Evolutionary conservation across 2,888 invertebrate species (phyloP), one percentile per base, ranked within the genome.

Genomic region (Ceriagrion tenellum): DNA sequence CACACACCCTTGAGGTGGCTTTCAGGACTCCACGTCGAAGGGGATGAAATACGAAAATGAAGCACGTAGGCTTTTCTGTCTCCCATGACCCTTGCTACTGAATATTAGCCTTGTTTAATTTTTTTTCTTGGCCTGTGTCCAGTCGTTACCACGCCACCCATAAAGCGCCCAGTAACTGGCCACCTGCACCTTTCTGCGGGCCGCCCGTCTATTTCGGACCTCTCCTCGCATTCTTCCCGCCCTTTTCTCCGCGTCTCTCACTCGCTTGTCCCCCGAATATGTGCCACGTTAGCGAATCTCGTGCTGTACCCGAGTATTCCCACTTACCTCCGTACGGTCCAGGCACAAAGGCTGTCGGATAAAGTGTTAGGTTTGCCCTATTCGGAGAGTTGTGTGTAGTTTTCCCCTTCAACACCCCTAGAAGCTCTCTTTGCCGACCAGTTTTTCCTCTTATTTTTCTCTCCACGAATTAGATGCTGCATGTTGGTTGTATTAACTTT

Each of bases 181-280:
- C 81, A 81, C 81, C 81, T 81, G 81, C 81, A 35, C 81, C 30
- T 35, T n/a, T 81, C 81, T 23, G 69, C 69, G 6, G 69, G 69
- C 69, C 69, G 69, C 81, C n/a, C 81, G 81, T 81, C 81, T 81
- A 81, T 81, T 81, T 81, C 81, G 30, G 81, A 81, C 81, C 81
- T 35, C 81, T 81, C 81, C 81, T 16, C 81, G 81, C 35, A 35
- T 35, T 81, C 81, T 81, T 30, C 16, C 35, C 81, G 35, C 81
- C 69, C 81, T 35, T 81, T 81, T 35, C 81, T 81, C 30, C 35
- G 81, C 81, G 35, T 81, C 26, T 81, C 26, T 81, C 81, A 30
- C 81, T 16, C 59, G 26, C 81, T 35, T 81, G 81, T 81, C 81
- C 81, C 81, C 1, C 16, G 81, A 81, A 13, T 35, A 35, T 81